Conservation (phyloP, 2,888 invertebrate species). For the Caprella mutica region DNA sequence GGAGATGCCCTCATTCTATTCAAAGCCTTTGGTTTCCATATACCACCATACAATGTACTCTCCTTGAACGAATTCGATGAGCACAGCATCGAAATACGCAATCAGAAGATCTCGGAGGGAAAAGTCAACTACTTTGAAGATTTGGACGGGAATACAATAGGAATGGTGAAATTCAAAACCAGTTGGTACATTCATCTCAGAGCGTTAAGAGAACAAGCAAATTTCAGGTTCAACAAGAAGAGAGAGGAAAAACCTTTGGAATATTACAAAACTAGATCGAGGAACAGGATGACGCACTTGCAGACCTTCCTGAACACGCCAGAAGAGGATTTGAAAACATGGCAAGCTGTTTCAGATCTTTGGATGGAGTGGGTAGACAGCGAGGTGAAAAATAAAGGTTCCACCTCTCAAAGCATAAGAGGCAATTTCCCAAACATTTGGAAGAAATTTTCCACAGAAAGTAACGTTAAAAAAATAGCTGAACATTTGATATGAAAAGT, state of each 20-base stretch:
- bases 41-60: not conserved
- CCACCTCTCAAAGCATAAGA: not conserved
- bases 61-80: not conserved
- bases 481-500: too few relatives aligned
- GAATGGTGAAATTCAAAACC: slow-evolving; percentile 44
- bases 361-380: slow-evolving; percentile 8
- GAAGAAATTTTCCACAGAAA: slow-evolving; percentile 3
- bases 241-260: slow-evolving; percentile 4
- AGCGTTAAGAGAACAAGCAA: slow-evolving; percentile 36
- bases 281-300: not conserved
- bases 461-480: too few relatives aligned
- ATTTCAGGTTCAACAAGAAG: not conserved
- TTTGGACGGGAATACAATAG: slow-evolving; percentile 39
- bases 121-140: slow-evolving; percentile 43
- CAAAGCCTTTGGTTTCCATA: slow-evolving; percentile 1
- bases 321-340: slow-evolving; percentile 2
- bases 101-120: slow-evolving; percentile 38
- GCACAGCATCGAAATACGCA: not conserved
- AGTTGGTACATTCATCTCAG: slow-evolving; percentile 41
- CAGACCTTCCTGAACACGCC: slow-evolving; percentile 2
- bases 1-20: slow-evolving; percentile 8
- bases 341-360: not conserved
- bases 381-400: not conserved
- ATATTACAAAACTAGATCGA: not conserved
- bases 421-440: slow-evolving; percentile 1